Evolutionary conservation across 1,140 invertebrate species (phyloP).

Genomic region (Sesamia nonagrioides): DNA sequence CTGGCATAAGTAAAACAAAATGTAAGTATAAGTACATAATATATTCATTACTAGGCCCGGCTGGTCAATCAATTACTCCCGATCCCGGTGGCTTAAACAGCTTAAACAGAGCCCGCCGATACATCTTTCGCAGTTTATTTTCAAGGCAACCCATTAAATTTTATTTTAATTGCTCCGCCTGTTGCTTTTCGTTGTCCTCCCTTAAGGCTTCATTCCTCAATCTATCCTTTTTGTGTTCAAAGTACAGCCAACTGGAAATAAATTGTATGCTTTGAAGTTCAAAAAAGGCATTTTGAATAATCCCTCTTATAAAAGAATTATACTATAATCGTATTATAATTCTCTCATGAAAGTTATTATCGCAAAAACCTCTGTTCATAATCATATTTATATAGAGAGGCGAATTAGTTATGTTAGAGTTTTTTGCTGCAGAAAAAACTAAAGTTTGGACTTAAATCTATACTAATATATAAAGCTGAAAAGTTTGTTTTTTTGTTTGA

Average conservation of each 20-base stretch:
- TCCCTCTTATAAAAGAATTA: background rate
- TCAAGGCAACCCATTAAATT: background rate
- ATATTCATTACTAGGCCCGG: background rate
- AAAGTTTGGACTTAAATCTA: too few relatives aligned
- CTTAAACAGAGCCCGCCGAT: constrained; percentile 1
- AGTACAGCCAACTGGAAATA: constrained; percentile 62
- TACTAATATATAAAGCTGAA: too few relatives aligned
- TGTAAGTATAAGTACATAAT: constrained; percentile 1
- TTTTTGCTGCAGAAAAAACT: too few relatives aligned
- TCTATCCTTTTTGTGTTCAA: constrained; percentile 62
- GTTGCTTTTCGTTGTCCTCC: constrained; percentile 50
- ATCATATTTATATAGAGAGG: too few relatives aligned
- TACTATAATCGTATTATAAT: too few relatives aligned
- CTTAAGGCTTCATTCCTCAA: constrained; percentile 27
- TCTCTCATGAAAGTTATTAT: too few relatives aligned
- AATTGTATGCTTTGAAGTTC: background rate
- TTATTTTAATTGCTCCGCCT: constrained; percentile 31
- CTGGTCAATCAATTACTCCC: constrained; percentile 12
- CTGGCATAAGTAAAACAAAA: background rate
- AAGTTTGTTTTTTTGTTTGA: too few relatives aligned
- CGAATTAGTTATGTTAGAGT: too few relatives aligned
- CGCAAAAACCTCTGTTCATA: too few relatives aligned
- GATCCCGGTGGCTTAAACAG: too few relatives aligned
- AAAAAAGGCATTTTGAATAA: background rate
- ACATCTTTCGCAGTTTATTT: constrained; percentile 21